Evolutionary conservation across 2,888 invertebrate genomes (phyloP), one percentile per base, ranked within the genome.

Genomic region (Spodoptera littoralis): DNA sequence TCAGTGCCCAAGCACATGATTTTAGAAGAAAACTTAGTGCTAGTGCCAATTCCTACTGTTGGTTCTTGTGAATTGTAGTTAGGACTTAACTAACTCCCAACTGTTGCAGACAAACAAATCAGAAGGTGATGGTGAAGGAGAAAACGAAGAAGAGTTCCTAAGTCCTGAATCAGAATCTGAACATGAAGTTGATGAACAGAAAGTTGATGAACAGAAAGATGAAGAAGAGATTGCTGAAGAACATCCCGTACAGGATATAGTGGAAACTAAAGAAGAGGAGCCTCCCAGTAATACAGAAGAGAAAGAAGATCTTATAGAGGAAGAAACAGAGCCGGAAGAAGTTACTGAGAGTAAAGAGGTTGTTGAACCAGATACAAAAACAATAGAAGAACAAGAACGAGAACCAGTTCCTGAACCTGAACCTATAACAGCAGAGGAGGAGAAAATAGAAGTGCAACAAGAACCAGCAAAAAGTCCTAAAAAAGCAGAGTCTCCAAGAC

Each of bases 141-240:
- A 90, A 76, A 94, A 93, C 53, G 92, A 94, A 69, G 95, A 94
- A 70, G 95, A 94, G 82, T 94, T 94, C 76, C 80, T 94, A 68
- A 94, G 93, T 77, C 94, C 93, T 60, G 92, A 93, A 81, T 94
- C 93, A 67, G 93, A 93, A 84, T 89, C 91, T 64, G 89, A 92
- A 62, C 87, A 90, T 80, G 92, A 92, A 76, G 30, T 13, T 53
- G 89, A 89, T 70, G 87, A 88, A 73, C 84, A 84, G 53, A 79
- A 79, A 56, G 82, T 83, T 43, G 27, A 27, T 65, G 89, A 92
- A 62, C 87, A 90, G 80, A 91, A 92, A 76, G 30, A n/a, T 53
- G 89, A 89, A 70, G 87, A 88, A 73, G 84, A 84, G 53, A 79
- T 79, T 55, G 82, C 83, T 43, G 82, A 84, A 65, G 67, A 67